Evolutionary conservation across 2,797 vertebrate species (phyloP), one percentile per base, ranked within the genome.

Genomic region (Chaunax sp.): DNA sequence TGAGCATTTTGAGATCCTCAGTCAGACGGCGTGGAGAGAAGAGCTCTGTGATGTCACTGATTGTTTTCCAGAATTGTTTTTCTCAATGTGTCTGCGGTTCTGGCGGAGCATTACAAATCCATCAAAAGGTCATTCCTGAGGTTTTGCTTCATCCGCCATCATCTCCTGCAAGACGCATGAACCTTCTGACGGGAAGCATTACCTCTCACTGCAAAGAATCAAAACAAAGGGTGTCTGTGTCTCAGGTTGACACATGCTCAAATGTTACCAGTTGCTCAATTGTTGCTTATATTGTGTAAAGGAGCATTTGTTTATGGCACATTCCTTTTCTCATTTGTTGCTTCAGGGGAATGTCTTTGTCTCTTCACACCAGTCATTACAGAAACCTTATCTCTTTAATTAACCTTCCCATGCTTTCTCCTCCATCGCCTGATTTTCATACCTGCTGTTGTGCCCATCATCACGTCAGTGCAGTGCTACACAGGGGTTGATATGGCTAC

Each of bases 31-130:
- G 26, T 58, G 71, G 75, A 78, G 73, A 79, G 79, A 57, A n/a
- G 60, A 66, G 58, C 66, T 79, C 78, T 84, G 68, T 85, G 78
- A 83, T 86, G 86, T 80, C 7, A 43, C 69, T 81, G 77, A 88
- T 85, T 71, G 56, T 88, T 84, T 85, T 80, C 75, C 83, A 80
- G 88, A 87, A 83, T 81, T 88, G 81, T 89, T 83, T 87, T 85
- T 82, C 69, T 70, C 66, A 11, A 37, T 53, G 35, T 62, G 85
- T 84, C 80, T 90, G 89, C 33, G 85, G 82, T 86, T 84, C 71
- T 64, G 41, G 25, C 50, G 44, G 15, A 69, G 68, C 46, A 68
- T 77, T 81, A 74, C 86, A 83, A 86, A 88, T 87, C 83, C 50
- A 82, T 86, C 82, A 83, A 28, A 62, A 5, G 73, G 78, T 81